Evolutionary conservation across 2,888 invertebrate genomes (phyloP).

Genomic region (Cheilosia soror): DNA sequence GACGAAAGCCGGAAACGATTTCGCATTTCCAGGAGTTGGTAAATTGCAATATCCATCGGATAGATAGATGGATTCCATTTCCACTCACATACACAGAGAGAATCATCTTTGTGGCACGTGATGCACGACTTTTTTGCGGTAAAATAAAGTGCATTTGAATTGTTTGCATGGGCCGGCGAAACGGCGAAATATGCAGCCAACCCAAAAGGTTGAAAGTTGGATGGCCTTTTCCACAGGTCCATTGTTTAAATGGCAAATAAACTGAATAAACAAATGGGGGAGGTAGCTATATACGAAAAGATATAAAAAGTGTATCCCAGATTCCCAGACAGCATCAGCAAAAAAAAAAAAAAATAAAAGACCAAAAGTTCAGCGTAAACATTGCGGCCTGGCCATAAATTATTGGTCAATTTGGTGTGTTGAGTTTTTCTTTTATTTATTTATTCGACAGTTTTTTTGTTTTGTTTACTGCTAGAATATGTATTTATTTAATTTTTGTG

Average conservation of each 20-base stretch:
- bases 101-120: conserved; percentile 58
- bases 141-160: conserved; percentile 71
- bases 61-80: conserved; percentile 72
- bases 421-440: conserved; percentile 48
- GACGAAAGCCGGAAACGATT: conserved; percentile 74
- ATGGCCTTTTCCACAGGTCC: conserved; percentile 53
- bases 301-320: conserved; percentile 41
- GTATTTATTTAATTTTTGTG: conserved; percentile 66
- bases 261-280: conserved; percentile 67
- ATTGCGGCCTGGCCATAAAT: conserved; percentile 69
- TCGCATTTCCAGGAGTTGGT: conserved; percentile 74
- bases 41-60: conserved; percentile 75
- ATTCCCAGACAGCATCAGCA: conserved; percentile 6
- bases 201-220: conserved; percentile 52
- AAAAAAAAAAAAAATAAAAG: conserved; percentile 22
- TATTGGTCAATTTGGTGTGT: conserved; percentile 74
- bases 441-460: conserved; percentile 47
- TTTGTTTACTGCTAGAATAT: conserved; percentile 54
- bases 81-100: conserved; percentile 17
- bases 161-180: conserved; percentile 25
- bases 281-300: conserved; percentile 5
- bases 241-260: conserved; percentile 70
- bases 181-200: neutral
- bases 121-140: conserved; percentile 67
- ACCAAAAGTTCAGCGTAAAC: conserved; percentile 63